phyloP scores from a whole-genome alignment of 2,113 vertebrate genomes.

The Platichthys flesus region DNA sequence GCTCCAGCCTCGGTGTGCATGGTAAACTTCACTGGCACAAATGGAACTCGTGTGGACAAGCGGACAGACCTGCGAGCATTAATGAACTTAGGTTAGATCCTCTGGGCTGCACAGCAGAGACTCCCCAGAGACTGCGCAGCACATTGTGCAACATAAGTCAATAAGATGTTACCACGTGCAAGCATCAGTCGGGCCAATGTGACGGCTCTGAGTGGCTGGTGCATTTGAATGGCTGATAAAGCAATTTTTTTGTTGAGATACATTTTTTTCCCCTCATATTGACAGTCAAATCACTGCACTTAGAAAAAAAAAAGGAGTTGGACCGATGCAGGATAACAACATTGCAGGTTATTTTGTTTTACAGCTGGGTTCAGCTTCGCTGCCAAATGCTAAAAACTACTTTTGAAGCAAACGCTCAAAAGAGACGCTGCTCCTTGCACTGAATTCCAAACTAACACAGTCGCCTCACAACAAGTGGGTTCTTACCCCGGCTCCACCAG shows the following conservation, averaged over 20 bases:
- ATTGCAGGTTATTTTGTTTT: not conserved
- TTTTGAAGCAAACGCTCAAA: too few species aligned
- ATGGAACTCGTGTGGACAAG: not conserved
- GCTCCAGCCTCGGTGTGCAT: not conserved
- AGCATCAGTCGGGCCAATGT: not conserved
- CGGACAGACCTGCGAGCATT: conserved; percentile 19
- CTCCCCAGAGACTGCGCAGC: conserved; percentile 15
- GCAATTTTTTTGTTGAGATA: not conserved
- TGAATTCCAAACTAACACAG: too few species aligned
- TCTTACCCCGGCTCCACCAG: too few species aligned
- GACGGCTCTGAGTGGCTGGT: not conserved
- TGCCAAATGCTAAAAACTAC: too few species aligned
- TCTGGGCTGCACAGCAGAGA: conserved; percentile 16
- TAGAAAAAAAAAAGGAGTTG: too few species aligned
- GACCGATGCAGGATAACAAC: not conserved
- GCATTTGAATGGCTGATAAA: not conserved
- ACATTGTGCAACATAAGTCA: conserved; percentile 35
- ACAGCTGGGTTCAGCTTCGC: not conserved
- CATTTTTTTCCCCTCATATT: not conserved
- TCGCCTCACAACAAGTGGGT: too few species aligned
- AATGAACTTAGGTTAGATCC: conserved; percentile 45
- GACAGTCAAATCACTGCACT: not conserved
- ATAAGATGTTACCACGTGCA: conserved; percentile 22
- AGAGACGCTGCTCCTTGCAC: too few species aligned
- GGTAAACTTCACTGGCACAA: not conserved